Percentiles rank a stretch among this genome's conserved stretches.
These are phyloP conservation scores for Tuberolachnus salignus DNA, from an alignment of 2,888 invertebrate species.

Conservation along the genomic window DNA sequence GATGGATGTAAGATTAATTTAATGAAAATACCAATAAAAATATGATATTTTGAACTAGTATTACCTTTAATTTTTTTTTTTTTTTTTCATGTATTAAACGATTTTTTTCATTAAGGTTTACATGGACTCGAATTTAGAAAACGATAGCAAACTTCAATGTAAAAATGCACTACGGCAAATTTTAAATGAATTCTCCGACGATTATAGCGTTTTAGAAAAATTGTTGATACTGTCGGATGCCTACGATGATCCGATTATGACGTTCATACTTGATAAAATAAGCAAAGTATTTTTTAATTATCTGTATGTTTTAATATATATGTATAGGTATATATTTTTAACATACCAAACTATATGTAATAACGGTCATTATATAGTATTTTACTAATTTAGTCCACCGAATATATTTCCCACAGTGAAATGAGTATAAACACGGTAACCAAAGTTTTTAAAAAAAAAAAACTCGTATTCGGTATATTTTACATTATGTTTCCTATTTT, in stretches of 20 bases:
- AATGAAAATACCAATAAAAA: too few species aligned
- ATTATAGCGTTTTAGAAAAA: slow-evolving; percentile 3
- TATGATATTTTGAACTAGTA: neutral
- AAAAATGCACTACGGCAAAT: neutral
- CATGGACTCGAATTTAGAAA: neutral
- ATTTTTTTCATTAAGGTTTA: slow-evolving; percentile 9
- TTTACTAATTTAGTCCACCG: too few species aligned
- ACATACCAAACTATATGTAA: too few species aligned
- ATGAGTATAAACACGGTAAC: too few species aligned
- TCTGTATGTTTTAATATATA: too few species aligned
- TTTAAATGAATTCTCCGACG: slow-evolving; percentile 24
- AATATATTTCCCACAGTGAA: too few species aligned
- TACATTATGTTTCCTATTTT: too few species aligned
- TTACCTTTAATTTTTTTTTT: neutral
- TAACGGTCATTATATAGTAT: too few species aligned
- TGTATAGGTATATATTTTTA: too few species aligned
- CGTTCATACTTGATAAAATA: slow-evolving; percentile 18
- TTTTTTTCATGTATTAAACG: too few species aligned
- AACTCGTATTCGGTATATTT: too few species aligned
- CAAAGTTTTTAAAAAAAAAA: too few species aligned
- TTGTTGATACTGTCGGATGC: neutral
- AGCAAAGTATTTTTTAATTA: slow-evolving; percentile 18
- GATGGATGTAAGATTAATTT: slow-evolving; percentile 19
- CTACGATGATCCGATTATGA: neutral
- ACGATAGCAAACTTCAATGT: slow-evolving; percentile 6